Evolutionary conservation across 2,888 invertebrate genomes (phyloP).

Genomic region (Scaptomyza parva): DNA sequence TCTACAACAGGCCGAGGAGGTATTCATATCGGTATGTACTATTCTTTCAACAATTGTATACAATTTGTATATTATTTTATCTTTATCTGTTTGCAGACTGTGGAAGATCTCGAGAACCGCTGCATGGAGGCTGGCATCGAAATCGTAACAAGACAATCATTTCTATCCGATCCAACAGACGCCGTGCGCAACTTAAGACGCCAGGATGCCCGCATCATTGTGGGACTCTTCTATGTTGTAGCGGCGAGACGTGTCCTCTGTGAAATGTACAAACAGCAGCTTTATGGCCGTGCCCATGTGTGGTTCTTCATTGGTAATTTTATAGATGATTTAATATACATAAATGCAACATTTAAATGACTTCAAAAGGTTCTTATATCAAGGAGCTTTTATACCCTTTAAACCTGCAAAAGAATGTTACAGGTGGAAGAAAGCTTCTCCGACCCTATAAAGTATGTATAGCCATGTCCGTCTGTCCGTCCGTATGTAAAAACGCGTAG

Average conservation of each 20-base stretch:
- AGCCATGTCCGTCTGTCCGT: too few relatives aligned
- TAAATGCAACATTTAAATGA: too few relatives aligned
- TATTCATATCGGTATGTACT: slow-evolving; percentile 93
- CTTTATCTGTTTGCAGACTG: slow-evolving; percentile 88
- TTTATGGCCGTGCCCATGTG: slow-evolving; percentile 98
- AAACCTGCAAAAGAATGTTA: too few relatives aligned
- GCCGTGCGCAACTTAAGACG: slow-evolving; percentile 97
- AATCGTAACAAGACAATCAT: slow-evolving; percentile 98
- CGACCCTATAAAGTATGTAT: too few relatives aligned
- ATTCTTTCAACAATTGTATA: background rate
- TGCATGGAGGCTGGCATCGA: slow-evolving; percentile 97
- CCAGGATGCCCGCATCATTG: slow-evolving; percentile 98
- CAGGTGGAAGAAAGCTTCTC: too few relatives aligned
- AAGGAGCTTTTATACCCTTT: too few relatives aligned
- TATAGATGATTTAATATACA: too few relatives aligned
- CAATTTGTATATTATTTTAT: slow-evolving; percentile 5
- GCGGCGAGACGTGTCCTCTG: slow-evolving; percentile 98
- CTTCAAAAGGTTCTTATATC: too few relatives aligned
- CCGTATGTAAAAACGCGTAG: too few relatives aligned
- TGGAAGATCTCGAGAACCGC: slow-evolving; percentile 97
- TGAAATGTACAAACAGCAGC: slow-evolving; percentile 96
- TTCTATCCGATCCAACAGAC: slow-evolving; percentile 98
- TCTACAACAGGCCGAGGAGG: slow-evolving; percentile 99
- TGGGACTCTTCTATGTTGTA: slow-evolving; percentile 99
- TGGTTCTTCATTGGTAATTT: slow-evolving; percentile 99